phyloP scores from a whole-genome alignment of 2,797 vertebrate species.

The Pseudochaenichthys georgianus region DNA sequence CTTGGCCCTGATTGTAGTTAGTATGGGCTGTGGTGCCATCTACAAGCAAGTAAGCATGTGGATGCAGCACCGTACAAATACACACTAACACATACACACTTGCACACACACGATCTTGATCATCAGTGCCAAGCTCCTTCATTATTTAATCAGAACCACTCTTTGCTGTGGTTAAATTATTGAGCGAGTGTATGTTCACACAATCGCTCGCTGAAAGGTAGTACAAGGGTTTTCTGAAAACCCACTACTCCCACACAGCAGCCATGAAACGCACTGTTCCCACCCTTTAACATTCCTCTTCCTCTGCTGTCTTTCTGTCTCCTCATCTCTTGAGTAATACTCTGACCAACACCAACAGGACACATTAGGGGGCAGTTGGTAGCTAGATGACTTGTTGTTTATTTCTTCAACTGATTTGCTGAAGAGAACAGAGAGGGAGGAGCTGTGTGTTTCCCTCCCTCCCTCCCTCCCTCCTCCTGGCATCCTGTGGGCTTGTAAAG shows the following conservation, averaged over 20 bases:
- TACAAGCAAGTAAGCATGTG: conserved; percentile 42
- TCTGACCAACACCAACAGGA: conserved; percentile 37
- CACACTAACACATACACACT: conserved; percentile 27
- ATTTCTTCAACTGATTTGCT: conserved; percentile 49
- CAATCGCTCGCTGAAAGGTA: conserved; percentile 79
- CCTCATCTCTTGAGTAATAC: conserved; percentile 35
- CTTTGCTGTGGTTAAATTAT: conserved; percentile 81
- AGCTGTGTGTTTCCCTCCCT: conserved; percentile 25
- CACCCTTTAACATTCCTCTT: conserved; percentile 33
- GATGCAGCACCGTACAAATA: conserved; percentile 17
- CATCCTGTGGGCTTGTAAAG: conserved; percentile 45
- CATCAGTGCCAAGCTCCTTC: conserved; percentile 74
- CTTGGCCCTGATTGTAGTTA: conserved; percentile 50
- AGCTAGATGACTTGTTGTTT: conserved; percentile 40
- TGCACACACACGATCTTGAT: conserved; percentile 60
- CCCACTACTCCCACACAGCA: conserved; percentile 55
- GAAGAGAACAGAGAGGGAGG: conserved; percentile 28
- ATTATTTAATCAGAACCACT: conserved; percentile 86
- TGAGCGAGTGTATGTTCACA: conserved; percentile 83
- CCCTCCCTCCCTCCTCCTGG: conserved; percentile 39
- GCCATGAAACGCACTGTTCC: conserved; percentile 28
- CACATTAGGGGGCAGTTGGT: conserved; percentile 29
- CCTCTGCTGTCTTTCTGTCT: conserved; percentile 25
- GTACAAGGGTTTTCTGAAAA: conserved; percentile 74
- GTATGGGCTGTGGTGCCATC: conserved; percentile 45